These are phyloP conservation scores for Vombatus ursinus DNA, from an alignment of 2,113 vertebrate genomes.

Conservation along the genomic window DNA sequence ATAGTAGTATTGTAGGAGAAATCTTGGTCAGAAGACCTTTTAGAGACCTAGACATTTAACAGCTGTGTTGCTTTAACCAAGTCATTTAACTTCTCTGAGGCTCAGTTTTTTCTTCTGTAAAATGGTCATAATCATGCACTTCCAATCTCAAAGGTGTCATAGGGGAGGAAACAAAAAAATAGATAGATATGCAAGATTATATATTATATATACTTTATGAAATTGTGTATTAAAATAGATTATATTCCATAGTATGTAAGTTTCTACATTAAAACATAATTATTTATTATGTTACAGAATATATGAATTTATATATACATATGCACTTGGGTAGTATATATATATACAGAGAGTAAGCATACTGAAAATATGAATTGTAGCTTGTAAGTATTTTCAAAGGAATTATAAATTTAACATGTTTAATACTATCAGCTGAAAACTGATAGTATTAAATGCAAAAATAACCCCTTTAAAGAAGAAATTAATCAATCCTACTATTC, in stretches of 20 bases:
- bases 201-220: no score
- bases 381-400: conserved; percentile 39
- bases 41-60: background rate
- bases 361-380: conserved; percentile 28
- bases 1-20: background rate
- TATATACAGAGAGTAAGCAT: background rate
- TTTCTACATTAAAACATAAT: background rate
- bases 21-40: background rate
- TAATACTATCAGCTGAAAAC: conserved; percentile 38
- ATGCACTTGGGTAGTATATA: background rate
- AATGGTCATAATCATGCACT: background rate
- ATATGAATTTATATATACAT: background rate
- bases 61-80: background rate
- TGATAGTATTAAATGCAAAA: background rate
- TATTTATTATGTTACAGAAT: background rate
- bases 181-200: no score
- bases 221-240: no score
- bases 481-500: conserved; percentile 43
- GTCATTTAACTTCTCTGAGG: background rate
- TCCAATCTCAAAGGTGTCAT: background rate
- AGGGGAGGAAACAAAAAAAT: background rate
- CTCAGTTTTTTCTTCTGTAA: background rate
- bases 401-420: conserved; percentile 25
- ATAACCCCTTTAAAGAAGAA: conserved; percentile 38
- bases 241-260: no score